A percentile compares a stretch with the other conserved stretches of the same genome.
Evolutionary conservation across 2,888 invertebrate genomes (phyloP).

Genomic region (Smittia sp.): DNA sequence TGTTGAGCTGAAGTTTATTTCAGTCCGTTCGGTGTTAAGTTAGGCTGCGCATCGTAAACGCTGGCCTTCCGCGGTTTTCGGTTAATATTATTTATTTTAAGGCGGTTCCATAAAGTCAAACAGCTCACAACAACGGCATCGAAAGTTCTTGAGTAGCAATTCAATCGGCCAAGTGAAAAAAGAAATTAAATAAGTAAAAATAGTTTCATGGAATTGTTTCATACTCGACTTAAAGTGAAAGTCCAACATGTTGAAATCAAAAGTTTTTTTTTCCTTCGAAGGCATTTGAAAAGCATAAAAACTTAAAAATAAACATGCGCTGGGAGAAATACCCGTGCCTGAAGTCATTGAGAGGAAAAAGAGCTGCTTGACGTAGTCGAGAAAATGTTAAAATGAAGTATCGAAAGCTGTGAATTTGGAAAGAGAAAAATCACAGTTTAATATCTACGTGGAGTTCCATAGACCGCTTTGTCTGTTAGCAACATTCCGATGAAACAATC

Average conservation of each 20-base stretch:
- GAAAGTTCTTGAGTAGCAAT: too few species aligned
- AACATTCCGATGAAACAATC: not conserved
- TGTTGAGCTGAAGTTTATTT: not conserved
- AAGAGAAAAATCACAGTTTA: not conserved
- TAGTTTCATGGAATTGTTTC: not conserved
- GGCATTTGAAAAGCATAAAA: conserved; percentile 18
- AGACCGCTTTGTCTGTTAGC: not conserved
- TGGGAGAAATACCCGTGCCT: not conserved
- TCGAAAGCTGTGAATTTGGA: conserved; percentile 3
- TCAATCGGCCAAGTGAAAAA: not conserved
- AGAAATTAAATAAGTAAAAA: not conserved
- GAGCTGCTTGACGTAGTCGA: conserved; percentile 4
- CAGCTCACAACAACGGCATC: too few species aligned
- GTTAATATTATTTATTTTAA: not conserved
- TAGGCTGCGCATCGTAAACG: not conserved
- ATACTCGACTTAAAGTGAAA: conserved; percentile 34
- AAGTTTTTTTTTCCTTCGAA: conserved; percentile 32
- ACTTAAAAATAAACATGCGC: conserved; percentile 22
- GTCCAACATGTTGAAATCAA: conserved; percentile 36
- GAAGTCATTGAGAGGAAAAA: conserved; percentile 11
- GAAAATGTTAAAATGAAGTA: not conserved
- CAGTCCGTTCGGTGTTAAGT: not conserved
- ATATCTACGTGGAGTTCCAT: not conserved
- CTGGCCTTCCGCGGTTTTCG: not conserved
- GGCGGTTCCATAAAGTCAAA: too few species aligned